A percentile compares a stretch with the other conserved stretches of the same genome.
Evolutionary conservation across 2,113 vertebrate species (phyloP).

Genomic region (Herpetotheres cachinnans): DNA sequence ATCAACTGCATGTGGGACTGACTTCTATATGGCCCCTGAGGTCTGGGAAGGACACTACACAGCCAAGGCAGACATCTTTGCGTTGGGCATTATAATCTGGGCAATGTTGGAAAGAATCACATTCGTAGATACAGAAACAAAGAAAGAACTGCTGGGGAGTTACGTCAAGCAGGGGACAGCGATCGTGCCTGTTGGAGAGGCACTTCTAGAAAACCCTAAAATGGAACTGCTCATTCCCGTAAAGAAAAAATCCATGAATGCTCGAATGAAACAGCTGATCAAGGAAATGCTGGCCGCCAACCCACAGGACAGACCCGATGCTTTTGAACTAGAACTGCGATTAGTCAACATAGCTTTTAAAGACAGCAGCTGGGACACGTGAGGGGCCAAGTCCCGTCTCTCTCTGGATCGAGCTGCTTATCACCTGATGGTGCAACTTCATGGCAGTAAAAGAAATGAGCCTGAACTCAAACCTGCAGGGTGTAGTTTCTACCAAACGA

Average conservation of each 20-base stretch:
- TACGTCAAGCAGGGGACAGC: conserved; percentile 91
- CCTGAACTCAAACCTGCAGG: conserved; percentile 19
- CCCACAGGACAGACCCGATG: conserved; percentile 93
- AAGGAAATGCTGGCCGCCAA: conserved; percentile 96
- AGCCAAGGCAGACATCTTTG: conserved; percentile 97
- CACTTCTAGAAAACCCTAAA: conserved; percentile 94
- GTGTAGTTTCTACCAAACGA: neutral
- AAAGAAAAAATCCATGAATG: conserved; percentile 94
- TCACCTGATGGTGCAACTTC: conserved; percentile 13
- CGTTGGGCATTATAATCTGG: conserved; percentile 96
- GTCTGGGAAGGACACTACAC: conserved; percentile 98
- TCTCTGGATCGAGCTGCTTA: conserved; percentile 33
- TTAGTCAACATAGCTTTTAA: conserved; percentile 94
- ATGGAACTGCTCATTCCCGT: conserved; percentile 95
- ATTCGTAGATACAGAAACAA: conserved; percentile 91
- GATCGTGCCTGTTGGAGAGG: conserved; percentile 93
- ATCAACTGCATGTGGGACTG: conserved; percentile 93
- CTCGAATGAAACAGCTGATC: conserved; percentile 91
- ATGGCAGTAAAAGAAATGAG: conserved; percentile 26
- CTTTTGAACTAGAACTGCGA: conserved; percentile 95
- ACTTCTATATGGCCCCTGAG: conserved; percentile 98
- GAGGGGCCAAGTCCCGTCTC: conserved; percentile 51
- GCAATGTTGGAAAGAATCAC: conserved; percentile 97
- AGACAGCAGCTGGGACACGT: conserved; percentile 96
- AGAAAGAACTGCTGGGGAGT: conserved; percentile 93